Conservation (phyloP, 2,113 vertebrate species). For the Chionis minor region DNA sequence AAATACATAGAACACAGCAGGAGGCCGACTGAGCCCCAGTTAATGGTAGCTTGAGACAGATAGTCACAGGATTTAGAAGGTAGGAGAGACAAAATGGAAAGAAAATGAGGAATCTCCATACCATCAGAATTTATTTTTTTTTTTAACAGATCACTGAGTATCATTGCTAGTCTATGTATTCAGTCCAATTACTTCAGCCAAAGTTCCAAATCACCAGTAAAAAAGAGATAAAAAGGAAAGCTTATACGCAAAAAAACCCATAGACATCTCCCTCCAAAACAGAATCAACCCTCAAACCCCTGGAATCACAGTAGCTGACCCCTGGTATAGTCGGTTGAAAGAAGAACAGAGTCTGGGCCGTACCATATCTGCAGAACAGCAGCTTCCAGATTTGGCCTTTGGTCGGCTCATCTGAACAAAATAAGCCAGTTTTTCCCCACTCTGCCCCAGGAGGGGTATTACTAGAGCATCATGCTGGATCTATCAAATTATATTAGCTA, state of each 20-base stretch:
- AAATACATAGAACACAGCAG: neutral
- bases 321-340: neutral
- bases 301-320: neutral
- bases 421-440: neutral
- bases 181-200: neutral
- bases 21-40: neutral
- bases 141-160: neutral
- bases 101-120: neutral
- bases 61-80: neutral
- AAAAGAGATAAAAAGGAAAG: neutral
- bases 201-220: neutral
- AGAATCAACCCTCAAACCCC: neutral
- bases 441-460: neutral
- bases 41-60: neutral
- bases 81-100: neutral
- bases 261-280: neutral
- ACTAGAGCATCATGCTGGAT: neutral
- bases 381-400: neutral
- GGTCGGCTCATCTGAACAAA: neutral
- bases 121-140: neutral
- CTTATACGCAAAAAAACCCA: neutral
- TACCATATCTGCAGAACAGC: neutral
- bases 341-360: neutral
- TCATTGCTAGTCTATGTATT: neutral
- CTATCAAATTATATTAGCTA: neutral